Percentiles rank a stretch among this genome's conserved stretches.
Conservation (phyloP, 2,888 invertebrate species). For the Sarcophaga caerulescens region DNA sequence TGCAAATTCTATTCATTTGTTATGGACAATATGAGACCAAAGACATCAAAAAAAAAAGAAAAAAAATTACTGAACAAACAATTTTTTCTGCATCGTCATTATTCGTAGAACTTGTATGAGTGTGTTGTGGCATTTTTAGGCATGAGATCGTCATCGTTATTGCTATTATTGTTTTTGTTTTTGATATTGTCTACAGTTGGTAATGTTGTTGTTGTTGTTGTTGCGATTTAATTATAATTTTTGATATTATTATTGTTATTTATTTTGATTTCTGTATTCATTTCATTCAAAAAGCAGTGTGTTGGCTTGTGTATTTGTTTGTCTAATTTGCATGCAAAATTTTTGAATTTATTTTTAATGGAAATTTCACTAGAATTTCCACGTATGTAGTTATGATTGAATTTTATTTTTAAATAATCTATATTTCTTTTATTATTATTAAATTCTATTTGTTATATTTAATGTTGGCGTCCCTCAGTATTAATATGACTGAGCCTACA, state of each 20-base stretch:
- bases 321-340: neutral
- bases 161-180: conserved; percentile 3
- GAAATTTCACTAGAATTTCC: conserved; percentile 32
- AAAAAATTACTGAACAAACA: conserved; percentile 70
- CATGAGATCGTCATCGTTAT: conserved; percentile 41
- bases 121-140: conserved; percentile 67
- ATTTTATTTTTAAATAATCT: conserved; percentile 11
- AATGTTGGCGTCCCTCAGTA: conserved; percentile 3
- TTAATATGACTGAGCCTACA: conserved; percentile 15
- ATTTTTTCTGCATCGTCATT: conserved; percentile 74
- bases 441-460: conserved; percentile 1
- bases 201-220: neutral
- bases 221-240: conserved; percentile 15
- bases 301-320: neutral
- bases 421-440: neutral
- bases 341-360: conserved; percentile 19
- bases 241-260: neutral
- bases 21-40: conserved; percentile 14
- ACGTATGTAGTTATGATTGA: conserved; percentile 28
- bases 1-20: conserved; percentile 33
- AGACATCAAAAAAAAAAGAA: conserved; percentile 50
- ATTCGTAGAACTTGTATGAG: conserved; percentile 76
- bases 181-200: neutral
- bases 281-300: neutral
- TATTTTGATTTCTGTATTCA: conserved; percentile 18